Evolutionary conservation across 2,797 vertebrate species (phyloP), one percentile per base, ranked within the genome.

Genomic region (Serranus cabrilla): DNA sequence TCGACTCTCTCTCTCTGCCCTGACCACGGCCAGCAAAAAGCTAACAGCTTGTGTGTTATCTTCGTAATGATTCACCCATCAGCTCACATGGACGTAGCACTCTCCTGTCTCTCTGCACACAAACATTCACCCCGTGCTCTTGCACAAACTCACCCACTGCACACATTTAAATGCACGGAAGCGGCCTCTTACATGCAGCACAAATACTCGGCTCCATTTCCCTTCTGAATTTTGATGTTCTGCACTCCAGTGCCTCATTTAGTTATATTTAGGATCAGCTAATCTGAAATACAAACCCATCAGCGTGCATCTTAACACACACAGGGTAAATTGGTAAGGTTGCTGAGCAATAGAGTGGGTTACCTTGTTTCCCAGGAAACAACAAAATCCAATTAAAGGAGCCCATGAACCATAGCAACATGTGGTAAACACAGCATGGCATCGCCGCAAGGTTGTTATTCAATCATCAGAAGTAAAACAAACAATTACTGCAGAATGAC

Each of bases 401-500:
- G 55, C 81, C 87, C 74, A 47, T 83, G 87, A 91, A 93, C 90
- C 92, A 87, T 89, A 73, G 90, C 88, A 91, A 91, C 90, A 93
- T 87, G 92, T 90, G 90, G 90, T 85, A 90, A 91, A 91, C 84
- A 89, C 86, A 86, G 82, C 84, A 82, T 83, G 87, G 90, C 87
- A 79, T 57, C 11, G 80, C 89, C 70, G 66, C 63, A 4, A 89
- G 89, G 80, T 78, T 91, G 83, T 90, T 90, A 89, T 92, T 93
- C 91, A 89, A 87, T 92, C 90, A 91, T 78, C 78, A 87, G 71
- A 91, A 88, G 84, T 90, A 89, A 91, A 91, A 92, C 89, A 93
- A 93, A 94, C 90, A 92, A 92, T 92, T 92, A 92, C 87, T 80
- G 89, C 74, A 85, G 81, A 84, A 83, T 91, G 89, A 93, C 90